Evolutionary conservation across 2,797 vertebrate species (phyloP).

Genomic region (Sciurus carolinensis): DNA sequence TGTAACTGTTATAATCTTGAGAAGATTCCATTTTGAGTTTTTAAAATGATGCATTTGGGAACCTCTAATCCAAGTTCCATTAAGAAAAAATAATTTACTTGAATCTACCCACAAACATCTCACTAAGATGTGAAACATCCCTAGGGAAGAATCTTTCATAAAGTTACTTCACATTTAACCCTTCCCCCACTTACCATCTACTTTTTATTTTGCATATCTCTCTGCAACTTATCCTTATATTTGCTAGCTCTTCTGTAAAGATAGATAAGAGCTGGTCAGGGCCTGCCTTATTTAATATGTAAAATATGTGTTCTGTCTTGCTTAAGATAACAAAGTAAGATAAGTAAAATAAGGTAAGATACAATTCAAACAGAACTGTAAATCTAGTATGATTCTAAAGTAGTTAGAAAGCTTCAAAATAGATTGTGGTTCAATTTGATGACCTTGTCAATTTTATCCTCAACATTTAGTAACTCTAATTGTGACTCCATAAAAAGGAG

Average conservation of each 20-base stretch:
- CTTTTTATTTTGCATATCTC: slow-evolving; percentile 58
- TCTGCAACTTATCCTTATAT: slow-evolving; percentile 54
- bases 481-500: slow-evolving; percentile 18
- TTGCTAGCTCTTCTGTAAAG: slow-evolving; percentile 38
- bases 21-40: slow-evolving; percentile 25
- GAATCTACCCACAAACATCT: neutral
- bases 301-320: slow-evolving; percentile 50
- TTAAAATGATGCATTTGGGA: neutral
- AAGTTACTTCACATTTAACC: neutral
- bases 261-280: slow-evolving; percentile 27
- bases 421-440: slow-evolving; percentile 5
- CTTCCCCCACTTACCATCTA: neutral
- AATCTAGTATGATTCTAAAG: slow-evolving; percentile 51
- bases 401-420: slow-evolving; percentile 14
- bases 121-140: neutral
- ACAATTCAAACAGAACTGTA: slow-evolving; percentile 65
- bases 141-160: neutral
- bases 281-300: neutral
- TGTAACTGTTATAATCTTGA: slow-evolving; percentile 31
- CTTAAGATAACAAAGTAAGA: neutral
- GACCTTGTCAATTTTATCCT: slow-evolving; percentile 54
- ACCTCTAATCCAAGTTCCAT: slow-evolving; percentile 17
- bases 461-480: slow-evolving; percentile 23
- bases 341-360: neutral
- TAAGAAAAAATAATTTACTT: slow-evolving; percentile 32